phyloP scores from a whole-genome alignment of 2,113 vertebrate genomes.

The Leptocoma aspasia region DNA sequence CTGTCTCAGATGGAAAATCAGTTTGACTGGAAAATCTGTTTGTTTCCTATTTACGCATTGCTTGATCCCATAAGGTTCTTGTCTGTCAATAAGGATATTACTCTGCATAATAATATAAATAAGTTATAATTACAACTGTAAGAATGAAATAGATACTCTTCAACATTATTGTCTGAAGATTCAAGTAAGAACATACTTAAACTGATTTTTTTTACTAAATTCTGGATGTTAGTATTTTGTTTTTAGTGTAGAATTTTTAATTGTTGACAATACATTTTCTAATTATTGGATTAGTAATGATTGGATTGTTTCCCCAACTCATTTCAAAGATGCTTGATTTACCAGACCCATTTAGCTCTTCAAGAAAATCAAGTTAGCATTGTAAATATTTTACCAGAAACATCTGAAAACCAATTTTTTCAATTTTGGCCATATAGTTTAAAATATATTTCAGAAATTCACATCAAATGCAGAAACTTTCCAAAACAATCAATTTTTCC shows the following conservation, averaged over 20 bases:
- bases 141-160: not conserved
- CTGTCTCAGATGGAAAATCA: not conserved
- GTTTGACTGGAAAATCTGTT: not conserved
- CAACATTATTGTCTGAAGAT: not conserved
- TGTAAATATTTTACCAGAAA: not conserved
- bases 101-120: not conserved
- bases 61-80: not conserved
- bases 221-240: not conserved
- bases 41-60: not conserved
- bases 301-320: not conserved
- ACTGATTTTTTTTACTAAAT: not conserved
- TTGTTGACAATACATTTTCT: not conserved
- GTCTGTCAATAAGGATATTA: not conserved
- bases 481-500: not conserved
- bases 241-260: not conserved
- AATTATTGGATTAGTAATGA: not conserved
- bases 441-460: not conserved
- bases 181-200: not conserved
- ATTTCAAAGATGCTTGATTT: not conserved
- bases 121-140: not conserved
- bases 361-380: not conserved
- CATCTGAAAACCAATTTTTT: not conserved
- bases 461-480: not conserved
- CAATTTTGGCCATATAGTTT: not conserved
- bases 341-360: not conserved